A percentile compares a stretch with the other conserved stretches of the same genome.
These are phyloP conservation scores for Mesocricetus auratus DNA, from an alignment of 2,113 vertebrate genomes.

Conservation along the genomic window DNA sequence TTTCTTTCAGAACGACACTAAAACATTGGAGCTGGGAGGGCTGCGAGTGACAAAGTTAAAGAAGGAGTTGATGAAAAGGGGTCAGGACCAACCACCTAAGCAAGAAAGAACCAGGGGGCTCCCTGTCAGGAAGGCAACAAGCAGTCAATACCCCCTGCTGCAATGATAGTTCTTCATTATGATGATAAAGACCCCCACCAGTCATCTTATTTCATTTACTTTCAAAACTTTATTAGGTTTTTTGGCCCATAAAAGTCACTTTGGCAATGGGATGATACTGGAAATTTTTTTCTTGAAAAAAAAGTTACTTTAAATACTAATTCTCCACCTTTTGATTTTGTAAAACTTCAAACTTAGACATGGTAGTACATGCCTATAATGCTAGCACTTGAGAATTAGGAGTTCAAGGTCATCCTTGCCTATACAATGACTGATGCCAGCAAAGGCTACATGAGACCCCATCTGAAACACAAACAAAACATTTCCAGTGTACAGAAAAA, in stretches of 20 bases:
- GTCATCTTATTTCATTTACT: background rate
- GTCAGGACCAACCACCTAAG: background rate
- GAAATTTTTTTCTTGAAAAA: background rate
- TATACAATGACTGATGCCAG: background rate
- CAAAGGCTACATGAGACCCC: background rate
- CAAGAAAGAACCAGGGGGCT: background rate
- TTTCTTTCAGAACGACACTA: background rate
- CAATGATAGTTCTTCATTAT: background rate
- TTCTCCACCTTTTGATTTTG: background rate
- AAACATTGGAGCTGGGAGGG: background rate
- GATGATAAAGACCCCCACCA: no score
- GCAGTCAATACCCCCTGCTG: background rate
- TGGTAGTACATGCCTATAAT: background rate
- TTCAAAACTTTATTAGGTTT: background rate
- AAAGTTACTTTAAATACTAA: background rate
- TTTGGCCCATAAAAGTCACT: background rate
- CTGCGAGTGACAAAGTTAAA: slow-evolving; percentile 13
- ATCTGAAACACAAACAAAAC: background rate
- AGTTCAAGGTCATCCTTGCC: background rate
- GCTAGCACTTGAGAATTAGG: background rate
- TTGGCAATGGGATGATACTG: background rate
- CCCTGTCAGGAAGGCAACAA: background rate
- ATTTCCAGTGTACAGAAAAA: background rate
- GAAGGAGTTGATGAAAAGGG: background rate
- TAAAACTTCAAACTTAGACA: background rate